A percentile compares a stretch with the other conserved stretches of the same genome.
These are phyloP conservation scores for Hydropotes inermis DNA, from an alignment of 2,113 vertebrate species.

Conservation along the genomic window DNA sequence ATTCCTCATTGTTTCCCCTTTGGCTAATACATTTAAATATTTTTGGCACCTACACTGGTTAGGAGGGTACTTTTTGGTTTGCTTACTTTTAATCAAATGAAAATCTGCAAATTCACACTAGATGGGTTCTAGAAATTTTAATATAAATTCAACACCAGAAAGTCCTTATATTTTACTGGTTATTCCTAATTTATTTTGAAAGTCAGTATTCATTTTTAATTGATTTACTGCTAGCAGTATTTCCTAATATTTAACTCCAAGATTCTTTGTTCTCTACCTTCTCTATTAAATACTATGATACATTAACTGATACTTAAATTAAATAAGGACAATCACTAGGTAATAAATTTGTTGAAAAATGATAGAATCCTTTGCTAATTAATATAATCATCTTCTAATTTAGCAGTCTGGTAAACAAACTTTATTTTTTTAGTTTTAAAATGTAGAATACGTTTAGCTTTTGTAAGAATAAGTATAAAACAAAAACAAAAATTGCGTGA, in stretches of 20 bases:
- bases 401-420: not conserved
- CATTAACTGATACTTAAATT: not conserved
- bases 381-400: not conserved
- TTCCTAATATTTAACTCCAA: not conserved
- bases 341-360: not conserved
- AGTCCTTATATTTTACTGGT: not conserved
- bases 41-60: not conserved
- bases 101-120: not conserved
- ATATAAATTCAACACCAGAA: not conserved
- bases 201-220: not conserved
- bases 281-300: not conserved
- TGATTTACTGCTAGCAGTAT: not conserved
- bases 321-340: not conserved
- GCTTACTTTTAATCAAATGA: not conserved
- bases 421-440: not conserved
- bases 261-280: not conserved
- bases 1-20: not conserved
- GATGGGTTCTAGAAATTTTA: not conserved
- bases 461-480: too few species aligned
- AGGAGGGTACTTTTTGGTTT: not conserved
- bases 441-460: too few species aligned
- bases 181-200: not conserved
- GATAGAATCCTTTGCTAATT: not conserved
- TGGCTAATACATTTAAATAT: not conserved
- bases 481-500: too few species aligned